phyloP scores from a whole-genome alignment of 2,797 vertebrate genomes.

The Esox lucius region DNA sequence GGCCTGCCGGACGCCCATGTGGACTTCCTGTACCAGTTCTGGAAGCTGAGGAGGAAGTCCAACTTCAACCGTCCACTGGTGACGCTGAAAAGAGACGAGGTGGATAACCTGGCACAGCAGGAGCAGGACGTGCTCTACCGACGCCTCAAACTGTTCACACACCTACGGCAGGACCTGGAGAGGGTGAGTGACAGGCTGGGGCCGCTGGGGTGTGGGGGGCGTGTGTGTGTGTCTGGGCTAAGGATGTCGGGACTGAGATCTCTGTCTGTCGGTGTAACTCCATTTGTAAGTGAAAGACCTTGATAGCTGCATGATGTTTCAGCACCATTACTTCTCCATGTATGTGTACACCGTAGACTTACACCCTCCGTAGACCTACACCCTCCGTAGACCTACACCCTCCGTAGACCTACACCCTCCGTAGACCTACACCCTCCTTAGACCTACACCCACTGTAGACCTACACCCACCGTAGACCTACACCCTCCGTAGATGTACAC shows the following conservation, averaged over 20 bases:
- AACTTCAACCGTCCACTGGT: slow-evolving; percentile 91
- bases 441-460: no score
- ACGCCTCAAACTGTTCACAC: slow-evolving; percentile 93
- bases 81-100: slow-evolving; percentile 89
- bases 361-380: no score
- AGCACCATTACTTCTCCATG: not conserved
- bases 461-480: no score
- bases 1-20: slow-evolving; percentile 81
- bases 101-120: slow-evolving; percentile 96
- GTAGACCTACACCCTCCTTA: no score
- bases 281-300: not conserved
- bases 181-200: slow-evolving; percentile 79
- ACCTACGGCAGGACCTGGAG: slow-evolving; percentile 95
- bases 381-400: no score
- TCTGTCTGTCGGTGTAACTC: not conserved
- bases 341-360: not conserved
- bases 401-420: no score
- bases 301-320: not conserved
- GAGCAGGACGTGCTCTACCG: slow-evolving; percentile 95
- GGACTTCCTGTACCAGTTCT: slow-evolving; percentile 96
- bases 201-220: not conserved
- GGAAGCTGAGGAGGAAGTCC: slow-evolving; percentile 94
- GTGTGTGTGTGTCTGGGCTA: slow-evolving; percentile 6
- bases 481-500: not conserved
- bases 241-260: slow-evolving; percentile 9